Conservation (phyloP, 2,797 vertebrate genomes). For the Chanos chanos region DNA sequence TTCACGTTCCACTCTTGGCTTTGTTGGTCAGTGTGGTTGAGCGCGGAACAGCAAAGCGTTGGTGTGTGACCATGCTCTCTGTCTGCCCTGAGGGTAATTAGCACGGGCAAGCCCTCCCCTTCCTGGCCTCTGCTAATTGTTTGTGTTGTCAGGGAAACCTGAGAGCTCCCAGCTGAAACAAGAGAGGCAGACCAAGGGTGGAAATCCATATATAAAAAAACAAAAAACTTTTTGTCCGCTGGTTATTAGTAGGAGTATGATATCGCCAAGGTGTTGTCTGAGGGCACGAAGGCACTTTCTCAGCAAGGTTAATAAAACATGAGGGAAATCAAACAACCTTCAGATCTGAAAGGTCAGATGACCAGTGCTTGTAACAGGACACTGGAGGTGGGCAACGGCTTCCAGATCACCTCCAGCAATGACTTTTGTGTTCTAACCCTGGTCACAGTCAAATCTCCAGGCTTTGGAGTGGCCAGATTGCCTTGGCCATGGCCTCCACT, state of each 20-base stretch:
- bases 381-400: slow-evolving; percentile 46
- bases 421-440: slow-evolving; percentile 44
- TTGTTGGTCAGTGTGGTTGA: not conserved
- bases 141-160: slow-evolving; percentile 45
- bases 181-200: slow-evolving; percentile 31
- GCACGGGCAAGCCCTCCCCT: not conserved
- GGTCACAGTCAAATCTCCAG: slow-evolving; percentile 26
- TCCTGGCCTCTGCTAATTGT: slow-evolving; percentile 44
- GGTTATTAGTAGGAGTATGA: slow-evolving; percentile 43
- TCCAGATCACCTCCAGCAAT: slow-evolving; percentile 44
- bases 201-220: slow-evolving; percentile 53
- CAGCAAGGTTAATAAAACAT: slow-evolving; percentile 55
- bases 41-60: not conserved
- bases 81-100: slow-evolving; percentile 36
- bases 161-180: slow-evolving; percentile 39
- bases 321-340: slow-evolving; percentile 35
- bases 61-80: slow-evolving; percentile 12
- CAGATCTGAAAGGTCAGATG: slow-evolving; percentile 49
- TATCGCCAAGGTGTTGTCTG: slow-evolving; percentile 29
- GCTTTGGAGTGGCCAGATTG: slow-evolving; percentile 36
- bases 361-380: slow-evolving; percentile 49
- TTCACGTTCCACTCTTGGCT: not conserved
- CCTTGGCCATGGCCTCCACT: slow-evolving; percentile 27
- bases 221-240: slow-evolving; percentile 47
- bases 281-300: not conserved